Evolutionary conservation across 2,113 vertebrate species (phyloP).

Genomic region (Psilopogon haemacephalus): DNA sequence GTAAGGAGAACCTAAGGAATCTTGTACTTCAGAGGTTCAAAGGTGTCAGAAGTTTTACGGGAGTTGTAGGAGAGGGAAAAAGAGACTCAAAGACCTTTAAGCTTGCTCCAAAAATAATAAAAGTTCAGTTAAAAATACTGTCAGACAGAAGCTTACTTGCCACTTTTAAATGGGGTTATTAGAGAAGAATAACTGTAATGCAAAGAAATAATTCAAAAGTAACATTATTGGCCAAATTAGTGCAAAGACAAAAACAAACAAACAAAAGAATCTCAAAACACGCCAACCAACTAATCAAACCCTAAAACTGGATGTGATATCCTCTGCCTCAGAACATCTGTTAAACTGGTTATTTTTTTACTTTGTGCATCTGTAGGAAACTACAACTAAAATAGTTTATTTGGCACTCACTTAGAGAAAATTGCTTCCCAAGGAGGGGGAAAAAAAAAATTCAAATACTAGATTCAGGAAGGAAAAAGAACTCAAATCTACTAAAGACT

Average conservation of each 20-base stretch:
- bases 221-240: not conserved
- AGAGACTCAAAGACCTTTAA: not conserved
- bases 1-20: not conserved
- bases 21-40: not conserved
- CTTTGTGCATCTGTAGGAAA: not conserved
- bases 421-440: not conserved
- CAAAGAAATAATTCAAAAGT: too few relatives aligned
- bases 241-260: not conserved
- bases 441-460: not conserved
- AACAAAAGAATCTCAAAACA: too few relatives aligned
- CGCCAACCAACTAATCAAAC: too few relatives aligned
- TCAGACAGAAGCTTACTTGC: not conserved
- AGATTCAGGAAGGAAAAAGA: not conserved
- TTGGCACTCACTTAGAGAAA: not conserved
- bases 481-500: not conserved
- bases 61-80: not conserved
- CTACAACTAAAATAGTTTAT: not conserved
- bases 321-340: not conserved
- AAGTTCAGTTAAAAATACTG: not conserved
- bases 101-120: not conserved
- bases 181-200: not conserved
- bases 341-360: not conserved
- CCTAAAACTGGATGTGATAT: not conserved
- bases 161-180: not conserved
- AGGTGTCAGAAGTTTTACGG: not conserved